Conservation (phyloP, 2,797 vertebrate genomes). For the Passerculus sandwichensis region DNA sequence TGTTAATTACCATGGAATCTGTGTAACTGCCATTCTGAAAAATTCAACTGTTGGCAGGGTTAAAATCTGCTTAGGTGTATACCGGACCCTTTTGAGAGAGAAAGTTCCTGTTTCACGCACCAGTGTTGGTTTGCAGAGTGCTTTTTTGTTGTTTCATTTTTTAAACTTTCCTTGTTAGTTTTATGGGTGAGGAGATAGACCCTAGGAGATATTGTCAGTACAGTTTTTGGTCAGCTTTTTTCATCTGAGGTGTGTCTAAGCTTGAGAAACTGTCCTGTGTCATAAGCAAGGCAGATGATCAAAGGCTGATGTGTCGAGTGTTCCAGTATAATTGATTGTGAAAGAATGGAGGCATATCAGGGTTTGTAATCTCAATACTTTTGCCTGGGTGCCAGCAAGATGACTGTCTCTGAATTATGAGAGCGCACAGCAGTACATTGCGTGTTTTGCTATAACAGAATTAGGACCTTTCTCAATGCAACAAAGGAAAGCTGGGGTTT, state of each 20-base stretch:
- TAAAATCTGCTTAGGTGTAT: not conserved
- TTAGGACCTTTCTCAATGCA: constrained; percentile 2
- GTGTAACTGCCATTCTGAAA: not conserved
- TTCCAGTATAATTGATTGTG: not conserved
- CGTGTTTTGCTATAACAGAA: not conserved
- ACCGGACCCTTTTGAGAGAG: not conserved
- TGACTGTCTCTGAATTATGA: not conserved
- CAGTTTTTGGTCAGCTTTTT: not conserved
- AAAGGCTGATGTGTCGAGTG: not conserved
- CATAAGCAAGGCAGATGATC: not conserved
- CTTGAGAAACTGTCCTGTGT: not conserved
- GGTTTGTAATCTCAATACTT: not conserved
- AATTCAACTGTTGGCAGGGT: not conserved
- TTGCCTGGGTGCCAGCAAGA: not conserved
- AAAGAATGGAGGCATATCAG: not conserved
- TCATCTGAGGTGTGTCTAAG: not conserved
- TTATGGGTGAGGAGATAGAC: not conserved
- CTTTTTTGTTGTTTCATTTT: not conserved
- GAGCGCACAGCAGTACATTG: not conserved
- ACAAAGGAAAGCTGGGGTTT: not conserved
- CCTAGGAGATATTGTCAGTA: not conserved
- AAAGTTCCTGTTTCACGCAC: not conserved
- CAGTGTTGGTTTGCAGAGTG: not conserved
- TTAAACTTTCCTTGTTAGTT: not conserved
- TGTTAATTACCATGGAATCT: not conserved